These are phyloP conservation scores for Amyelois transitella DNA, from an alignment of 1,140 invertebrate genomes.

Conservation along the genomic window DNA sequence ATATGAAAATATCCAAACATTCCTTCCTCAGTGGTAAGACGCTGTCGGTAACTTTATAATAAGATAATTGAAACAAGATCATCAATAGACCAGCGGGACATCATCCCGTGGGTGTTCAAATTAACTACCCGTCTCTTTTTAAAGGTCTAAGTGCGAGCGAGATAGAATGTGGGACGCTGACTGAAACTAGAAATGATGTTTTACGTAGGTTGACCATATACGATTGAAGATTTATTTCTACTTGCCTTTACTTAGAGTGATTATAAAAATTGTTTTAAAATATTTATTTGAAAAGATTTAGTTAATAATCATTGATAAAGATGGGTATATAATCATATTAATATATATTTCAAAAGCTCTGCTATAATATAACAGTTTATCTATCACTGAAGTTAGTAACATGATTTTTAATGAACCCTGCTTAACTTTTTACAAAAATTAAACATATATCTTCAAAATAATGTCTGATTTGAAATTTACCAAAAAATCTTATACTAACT, in stretches of 20 bases:
- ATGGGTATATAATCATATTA: too few species aligned
- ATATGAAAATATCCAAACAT: constrained; percentile 15
- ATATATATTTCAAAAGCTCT: too few species aligned
- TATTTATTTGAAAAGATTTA: background rate
- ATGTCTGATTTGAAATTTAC: too few species aligned
- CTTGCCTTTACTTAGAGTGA: background rate
- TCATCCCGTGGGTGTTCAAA: constrained; percentile 39
- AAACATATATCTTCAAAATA: too few species aligned
- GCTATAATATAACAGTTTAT: too few species aligned
- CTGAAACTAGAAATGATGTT: background rate
- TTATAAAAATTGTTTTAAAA: background rate
- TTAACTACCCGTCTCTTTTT: constrained; percentile 27
- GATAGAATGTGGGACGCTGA: constrained; percentile 10
- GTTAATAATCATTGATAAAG: too few species aligned
- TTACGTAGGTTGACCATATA: background rate
- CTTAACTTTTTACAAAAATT: too few species aligned
- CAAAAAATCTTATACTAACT: too few species aligned
- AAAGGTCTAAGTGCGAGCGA: constrained; percentile 9
- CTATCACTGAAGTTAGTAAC: too few species aligned
- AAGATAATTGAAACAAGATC: constrained; percentile 54
- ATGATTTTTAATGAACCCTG: too few species aligned
- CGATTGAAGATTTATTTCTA: background rate
- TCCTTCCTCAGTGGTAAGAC: constrained; percentile 1
- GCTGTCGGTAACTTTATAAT: constrained; percentile 21
- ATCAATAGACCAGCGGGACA: constrained; percentile 34